Evolutionary conservation across 1,140 invertebrate genomes (phyloP).

Genomic region (Globodera rostochiensis): DNA sequence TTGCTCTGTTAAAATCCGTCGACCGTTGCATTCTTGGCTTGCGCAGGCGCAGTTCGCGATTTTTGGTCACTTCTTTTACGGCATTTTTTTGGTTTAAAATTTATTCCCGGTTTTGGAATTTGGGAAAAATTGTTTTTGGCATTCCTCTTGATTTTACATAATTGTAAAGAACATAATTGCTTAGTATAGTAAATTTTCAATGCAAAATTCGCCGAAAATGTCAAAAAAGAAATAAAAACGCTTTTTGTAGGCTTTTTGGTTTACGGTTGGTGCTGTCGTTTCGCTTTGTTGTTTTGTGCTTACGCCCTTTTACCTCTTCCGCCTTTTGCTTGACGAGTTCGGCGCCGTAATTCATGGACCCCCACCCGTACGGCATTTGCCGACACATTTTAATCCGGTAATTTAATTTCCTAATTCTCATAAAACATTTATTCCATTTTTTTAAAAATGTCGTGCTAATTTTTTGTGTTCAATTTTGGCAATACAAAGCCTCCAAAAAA

Average conservation of each 20-base stretch:
- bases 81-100: too few relatives aligned
- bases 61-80: background rate
- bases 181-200: too few relatives aligned
- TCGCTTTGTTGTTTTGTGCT: slow-evolving; percentile 47
- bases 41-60: slow-evolving; percentile 17
- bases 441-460: too few relatives aligned
- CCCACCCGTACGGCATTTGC: slow-evolving; percentile 12
- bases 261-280: slow-evolving; percentile 46
- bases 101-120: too few relatives aligned
- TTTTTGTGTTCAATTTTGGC: too few relatives aligned
- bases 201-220: too few relatives aligned
- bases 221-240: too few relatives aligned
- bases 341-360: slow-evolving; percentile 26
- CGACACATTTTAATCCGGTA: slow-evolving; percentile 11
- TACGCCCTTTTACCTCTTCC: slow-evolving; percentile 50
- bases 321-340: slow-evolving; percentile 46
- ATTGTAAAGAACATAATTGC: too few relatives aligned
- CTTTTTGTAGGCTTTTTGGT: slow-evolving; percentile 40
- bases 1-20: slow-evolving; percentile 28
- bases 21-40: slow-evolving; percentile 15
- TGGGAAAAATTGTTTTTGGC: too few relatives aligned
- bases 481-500: too few relatives aligned
- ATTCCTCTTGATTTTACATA: too few relatives aligned
- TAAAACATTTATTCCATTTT: too few relatives aligned
- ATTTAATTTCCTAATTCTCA: background rate